Base-by-base conservation (phyloP, 2,797 vertebrate genomes). In the Mormyrus proboscirostris region DNA sequence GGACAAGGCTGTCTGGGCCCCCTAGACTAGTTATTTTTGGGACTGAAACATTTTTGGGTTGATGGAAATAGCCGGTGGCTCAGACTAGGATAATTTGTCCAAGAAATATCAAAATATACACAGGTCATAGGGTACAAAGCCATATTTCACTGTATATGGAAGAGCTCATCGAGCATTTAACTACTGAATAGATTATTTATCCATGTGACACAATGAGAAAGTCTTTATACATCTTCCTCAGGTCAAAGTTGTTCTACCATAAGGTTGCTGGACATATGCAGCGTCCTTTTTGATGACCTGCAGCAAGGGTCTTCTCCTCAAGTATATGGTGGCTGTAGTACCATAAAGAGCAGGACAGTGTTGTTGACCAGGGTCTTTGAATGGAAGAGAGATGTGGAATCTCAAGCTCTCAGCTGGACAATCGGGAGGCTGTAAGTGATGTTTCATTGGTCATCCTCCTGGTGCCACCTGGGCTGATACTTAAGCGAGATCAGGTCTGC, bases 1-100 rank as follows among this genome's bases (percentile, higher is more conserved):
- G 50, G 85, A 55, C 9, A 53, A 87, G 53, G 33, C 85, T 33
- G 16, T 87, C 16, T 87, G 85, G 53, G 85, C 53, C 85, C 85
- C 50, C 29, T 50, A 87, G 50, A 57, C 85, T 57, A 59, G 53
- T 57, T 87, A 87, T 87, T 87, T 87, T 87, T 57, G 85, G 53
- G 50, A 19, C 51, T 5, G 53, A 87, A 86, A 57, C 29, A 87
- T 87, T 85, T 87, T 87, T 87, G 85, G 85, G 12, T 38, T 57
- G 50, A 87, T 33, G 57, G 85, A 87, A 87, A 87, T 87, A 87
- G 85, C 25, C 7, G 0, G 85, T 57, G 53, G 53, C 53, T 4
- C 25, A 87, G 85, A 87, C 85, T 8, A 87, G 53, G 29, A 38
- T 55, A 87, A 38, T 41, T 6, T 55, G 53, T 55, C 85, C 29